These are phyloP conservation scores for Lampris incognitus DNA, from an alignment of 2,113 vertebrate genomes.

Conservation along the genomic window DNA sequence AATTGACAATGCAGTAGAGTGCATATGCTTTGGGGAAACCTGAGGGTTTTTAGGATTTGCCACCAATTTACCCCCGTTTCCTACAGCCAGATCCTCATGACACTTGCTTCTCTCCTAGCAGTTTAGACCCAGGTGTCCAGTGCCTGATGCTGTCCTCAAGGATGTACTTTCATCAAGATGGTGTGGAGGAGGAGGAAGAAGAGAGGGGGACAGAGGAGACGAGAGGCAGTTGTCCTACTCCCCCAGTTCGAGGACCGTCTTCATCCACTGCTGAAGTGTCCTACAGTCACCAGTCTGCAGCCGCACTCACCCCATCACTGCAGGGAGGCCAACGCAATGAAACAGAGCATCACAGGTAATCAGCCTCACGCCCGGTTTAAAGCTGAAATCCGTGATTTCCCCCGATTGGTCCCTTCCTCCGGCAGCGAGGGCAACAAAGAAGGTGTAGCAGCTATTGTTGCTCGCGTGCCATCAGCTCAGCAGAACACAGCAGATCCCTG, in stretches of 20 bases:
- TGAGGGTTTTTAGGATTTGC: too few relatives aligned
- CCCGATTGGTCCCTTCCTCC: too few relatives aligned
- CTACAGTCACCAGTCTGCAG: conserved; percentile 88
- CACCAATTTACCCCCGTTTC: background rate
- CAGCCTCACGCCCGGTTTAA: background rate
- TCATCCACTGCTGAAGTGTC: conserved; percentile 88
- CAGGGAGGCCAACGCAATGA: conserved; percentile 88
- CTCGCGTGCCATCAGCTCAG: too few relatives aligned
- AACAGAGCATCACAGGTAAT: conserved; percentile 86
- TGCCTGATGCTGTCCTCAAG: conserved; percentile 85
- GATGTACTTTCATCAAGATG: conserved; percentile 88
- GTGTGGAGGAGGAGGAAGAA: conserved; percentile 80
- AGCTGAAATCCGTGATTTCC: too few relatives aligned
- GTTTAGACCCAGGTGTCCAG: conserved; percentile 87
- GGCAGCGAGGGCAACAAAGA: too few relatives aligned
- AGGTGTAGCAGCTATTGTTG: too few relatives aligned
- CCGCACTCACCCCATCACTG: conserved; percentile 85
- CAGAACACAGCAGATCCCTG: too few relatives aligned
- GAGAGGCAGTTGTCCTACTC: conserved; percentile 88
- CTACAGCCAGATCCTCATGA: conserved; percentile 10
- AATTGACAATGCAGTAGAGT: too few relatives aligned
- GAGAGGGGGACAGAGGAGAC: conserved; percentile 58
- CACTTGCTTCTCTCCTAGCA: conserved; percentile 67
- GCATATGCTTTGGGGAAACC: too few relatives aligned
- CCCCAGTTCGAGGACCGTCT: conserved; percentile 87